These are phyloP conservation scores for Cladorhizidae sp. DNA, from an alignment of 37 sponge, comb jelly and placozoan species.

Conservation along the genomic window DNA sequence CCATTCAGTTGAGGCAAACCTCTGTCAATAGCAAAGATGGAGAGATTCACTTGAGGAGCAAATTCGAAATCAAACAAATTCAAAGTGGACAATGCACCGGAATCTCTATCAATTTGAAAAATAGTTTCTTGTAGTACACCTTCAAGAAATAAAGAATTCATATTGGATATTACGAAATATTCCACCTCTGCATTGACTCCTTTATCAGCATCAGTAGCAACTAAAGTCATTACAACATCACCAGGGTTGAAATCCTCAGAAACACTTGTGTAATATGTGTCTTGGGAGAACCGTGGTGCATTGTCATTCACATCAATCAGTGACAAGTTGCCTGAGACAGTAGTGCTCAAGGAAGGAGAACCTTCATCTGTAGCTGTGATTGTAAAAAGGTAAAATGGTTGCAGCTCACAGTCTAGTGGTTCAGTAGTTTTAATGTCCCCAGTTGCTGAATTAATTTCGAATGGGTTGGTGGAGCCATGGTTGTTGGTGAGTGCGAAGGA, in stretches of 20 bases:
- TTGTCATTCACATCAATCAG: constrained; percentile 76
- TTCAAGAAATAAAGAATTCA: not conserved
- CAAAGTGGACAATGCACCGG: constrained; percentile 3
- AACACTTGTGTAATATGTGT: constrained; percentile 2
- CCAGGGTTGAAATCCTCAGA: not conserved
- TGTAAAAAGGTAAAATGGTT: constrained; percentile 14
- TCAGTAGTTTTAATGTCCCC: constrained; percentile 23
- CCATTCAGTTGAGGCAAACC: constrained; percentile 17
- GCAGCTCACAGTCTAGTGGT: constrained; percentile 37
- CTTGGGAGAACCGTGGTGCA: constrained; percentile 45
- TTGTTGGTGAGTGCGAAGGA: not conserved
- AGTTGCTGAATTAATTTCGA: constrained; percentile 10
- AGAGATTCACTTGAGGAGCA: constrained; percentile 3
- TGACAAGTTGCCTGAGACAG: constrained; percentile 9
- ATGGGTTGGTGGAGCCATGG: not conserved
- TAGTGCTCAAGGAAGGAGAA: constrained; percentile 5
- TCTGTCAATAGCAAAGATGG: constrained; percentile 34
- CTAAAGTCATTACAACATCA: not conserved
- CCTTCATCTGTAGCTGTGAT: constrained; percentile 54
- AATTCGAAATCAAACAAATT: constrained; percentile 48
- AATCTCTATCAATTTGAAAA: not conserved
- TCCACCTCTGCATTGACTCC: constrained; percentile 47
- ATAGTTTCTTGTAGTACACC: not conserved
- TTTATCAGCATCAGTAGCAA: constrained; percentile 52
- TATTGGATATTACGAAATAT: constrained; percentile 8